phyloP scores from a whole-genome alignment of 2,113 vertebrate genomes.

The Paralichthys olivaceus region DNA sequence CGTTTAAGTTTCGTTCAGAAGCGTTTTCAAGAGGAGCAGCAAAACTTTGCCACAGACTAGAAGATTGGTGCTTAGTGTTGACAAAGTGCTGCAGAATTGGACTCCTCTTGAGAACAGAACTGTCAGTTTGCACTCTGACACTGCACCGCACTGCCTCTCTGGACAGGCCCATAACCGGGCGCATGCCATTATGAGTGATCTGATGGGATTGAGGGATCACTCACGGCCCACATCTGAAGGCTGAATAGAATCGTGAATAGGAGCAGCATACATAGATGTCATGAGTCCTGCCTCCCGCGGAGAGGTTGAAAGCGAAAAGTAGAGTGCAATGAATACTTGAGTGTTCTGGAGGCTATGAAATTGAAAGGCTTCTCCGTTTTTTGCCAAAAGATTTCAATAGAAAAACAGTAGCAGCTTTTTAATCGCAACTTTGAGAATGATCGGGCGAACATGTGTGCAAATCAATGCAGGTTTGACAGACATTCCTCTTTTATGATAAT shows the following conservation, averaged over 20 bases:
- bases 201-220: conserved; percentile 88
- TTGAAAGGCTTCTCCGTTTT: conserved; percentile 85
- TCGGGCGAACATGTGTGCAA: conserved; percentile 68
- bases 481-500: conserved; percentile 78
- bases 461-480: conserved; percentile 73
- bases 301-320: conserved; percentile 88
- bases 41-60: conserved; percentile 5
- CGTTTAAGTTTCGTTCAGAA: conserved; percentile 33
- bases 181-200: conserved; percentile 83
- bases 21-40: conserved; percentile 18
- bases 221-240: conserved; percentile 88
- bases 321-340: conserved; percentile 88
- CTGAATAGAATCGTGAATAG: conserved; percentile 88
- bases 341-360: conserved; percentile 86
- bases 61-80: conserved; percentile 11
- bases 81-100: conserved; percentile 16
- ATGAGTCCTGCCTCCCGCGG: conserved; percentile 86
- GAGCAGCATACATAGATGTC: conserved; percentile 90
- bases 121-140: conserved; percentile 47
- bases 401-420: conserved; percentile 72
- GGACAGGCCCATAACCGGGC: conserved; percentile 67
- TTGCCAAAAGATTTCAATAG: conserved; percentile 83
- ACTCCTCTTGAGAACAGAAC: conserved; percentile 20
- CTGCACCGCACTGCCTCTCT: conserved; percentile 21
- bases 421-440: conserved; percentile 80